Base-by-base conservation (phyloP, 1,140 invertebrate species). In the Musca domestica region DNA sequence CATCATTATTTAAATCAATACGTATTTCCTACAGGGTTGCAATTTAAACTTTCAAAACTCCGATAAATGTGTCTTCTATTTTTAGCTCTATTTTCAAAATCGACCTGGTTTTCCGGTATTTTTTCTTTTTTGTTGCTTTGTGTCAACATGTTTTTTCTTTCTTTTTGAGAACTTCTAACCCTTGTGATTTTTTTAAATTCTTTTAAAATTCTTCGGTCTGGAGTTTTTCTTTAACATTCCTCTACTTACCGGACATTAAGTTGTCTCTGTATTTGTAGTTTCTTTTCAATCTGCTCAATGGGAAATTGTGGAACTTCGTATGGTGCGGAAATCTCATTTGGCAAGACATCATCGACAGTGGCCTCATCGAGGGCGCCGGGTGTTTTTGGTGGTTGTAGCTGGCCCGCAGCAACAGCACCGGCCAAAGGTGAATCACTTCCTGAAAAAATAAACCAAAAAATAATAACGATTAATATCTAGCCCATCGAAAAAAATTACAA, bases 301-400 rank as follows among this genome's bases (percentile, higher is more conserved):
- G 96, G 96, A 83, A 97, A 98, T 82, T 97, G 94, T 0, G 95
- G 94, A 15, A 98, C 92, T 84, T 98, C 95, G 80, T 96, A 98
- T 0, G 95, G 94, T 9, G 94, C 94, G 15, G 93, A 95, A 70
- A 96, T 91, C 83, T 96, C 93, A 82, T 96, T 96, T 34, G 91
- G 88, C 1, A 92, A 61, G 1, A 77, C 68, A 64, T 68, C 67
- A 64, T 78, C 76, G 54, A 69, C 67, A 65, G 74, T 73, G 15
- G 48, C 67, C n/a, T 79, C 78, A 47, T 71, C 22, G 69, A 76
- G 17, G 17, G 49, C 27, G n/a, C 52, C 67, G 7, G 67, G 66
- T 27, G 69, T 67, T 66, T 52, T 67, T 0, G 34, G 12, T 17
- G 41, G 58, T 46, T 61, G 54, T 17, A 34, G 58, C 23, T 61